Conservation (phyloP, 2,113 vertebrate species). For the Heliornis fulica region DNA sequence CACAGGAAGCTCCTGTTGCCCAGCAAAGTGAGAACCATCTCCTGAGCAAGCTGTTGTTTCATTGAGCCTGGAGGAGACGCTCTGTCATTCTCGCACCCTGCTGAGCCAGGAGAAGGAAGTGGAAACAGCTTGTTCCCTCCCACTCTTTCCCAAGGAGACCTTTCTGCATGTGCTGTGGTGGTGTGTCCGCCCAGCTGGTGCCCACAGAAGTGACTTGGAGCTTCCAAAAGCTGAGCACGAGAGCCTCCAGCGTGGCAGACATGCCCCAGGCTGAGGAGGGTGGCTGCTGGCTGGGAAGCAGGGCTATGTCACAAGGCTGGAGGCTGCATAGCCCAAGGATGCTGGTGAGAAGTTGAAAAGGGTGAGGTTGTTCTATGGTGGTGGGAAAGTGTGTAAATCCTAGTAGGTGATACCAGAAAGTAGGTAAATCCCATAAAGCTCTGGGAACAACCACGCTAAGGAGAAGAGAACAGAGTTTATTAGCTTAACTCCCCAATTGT, state of each 20-base stretch:
- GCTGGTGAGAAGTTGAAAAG: neutral
- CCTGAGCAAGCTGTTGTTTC: neutral
- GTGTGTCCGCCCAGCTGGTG: neutral
- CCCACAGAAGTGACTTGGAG: neutral
- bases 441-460: neutral
- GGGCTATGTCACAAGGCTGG: neutral
- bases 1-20: neutral
- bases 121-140: slow-evolving; percentile 13
- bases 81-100: neutral
- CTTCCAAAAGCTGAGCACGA: neutral
- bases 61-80: neutral
- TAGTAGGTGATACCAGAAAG: too few species aligned
- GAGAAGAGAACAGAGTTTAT: neutral
- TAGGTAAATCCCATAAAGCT: neutral
- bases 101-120: neutral
- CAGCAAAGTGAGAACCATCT: neutral
- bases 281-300: neutral
- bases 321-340: neutral
- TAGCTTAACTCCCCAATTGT: neutral
- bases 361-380: neutral
- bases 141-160: neutral
- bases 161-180: neutral
- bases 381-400: neutral
- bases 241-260: accelerated
- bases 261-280: neutral